Percentiles rank a stretch among this genome's conserved stretches.
These are phyloP conservation scores for Vultur gryphus DNA, from an alignment of 2,797 vertebrate species.

Conservation along the genomic window DNA sequence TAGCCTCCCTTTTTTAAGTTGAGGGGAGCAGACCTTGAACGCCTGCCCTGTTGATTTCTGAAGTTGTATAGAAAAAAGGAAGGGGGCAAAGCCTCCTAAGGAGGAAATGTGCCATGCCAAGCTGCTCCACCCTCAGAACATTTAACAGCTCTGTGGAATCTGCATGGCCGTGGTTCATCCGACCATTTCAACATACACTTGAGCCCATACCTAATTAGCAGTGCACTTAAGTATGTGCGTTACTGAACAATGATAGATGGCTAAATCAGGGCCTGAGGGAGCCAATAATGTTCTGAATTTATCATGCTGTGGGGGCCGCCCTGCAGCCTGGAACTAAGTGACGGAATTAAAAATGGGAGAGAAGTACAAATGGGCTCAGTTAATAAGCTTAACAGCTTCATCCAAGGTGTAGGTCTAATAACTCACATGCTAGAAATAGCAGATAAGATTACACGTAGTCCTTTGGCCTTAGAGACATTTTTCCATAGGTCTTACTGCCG, in stretches of 20 bases:
- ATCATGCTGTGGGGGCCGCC: conserved; percentile 1
- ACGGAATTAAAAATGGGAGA: conserved; percentile 58
- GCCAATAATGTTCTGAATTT: conserved; percentile 23
- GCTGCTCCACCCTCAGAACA: not conserved
- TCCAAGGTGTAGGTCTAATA: conserved; percentile 62
- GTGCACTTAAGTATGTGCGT: not conserved
- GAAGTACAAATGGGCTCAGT: conserved; percentile 47
- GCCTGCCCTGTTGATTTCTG: not conserved
- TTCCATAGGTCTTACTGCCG: conserved; percentile 42
- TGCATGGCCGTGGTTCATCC: not conserved
- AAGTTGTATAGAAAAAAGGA: not conserved
- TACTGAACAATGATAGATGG: conserved; percentile 38
- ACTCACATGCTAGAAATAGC: conserved; percentile 64
- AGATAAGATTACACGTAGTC: conserved; percentile 54
- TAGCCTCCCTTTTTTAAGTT: not conserved
- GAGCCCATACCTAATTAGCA: not conserved
- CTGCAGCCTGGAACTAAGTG: conserved; percentile 10
- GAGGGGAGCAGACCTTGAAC: not conserved
- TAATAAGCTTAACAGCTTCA: conserved; percentile 59
- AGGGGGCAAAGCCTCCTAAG: not conserved
- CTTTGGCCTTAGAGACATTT: conserved; percentile 54
- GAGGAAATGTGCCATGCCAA: not conserved
- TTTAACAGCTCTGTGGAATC: not conserved
- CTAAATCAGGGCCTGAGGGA: conserved; percentile 9
- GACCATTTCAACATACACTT: not conserved